Conservation (phyloP, 37 sponge, comb jelly and placozoan genomes). For the Beroe ovata region DNA sequence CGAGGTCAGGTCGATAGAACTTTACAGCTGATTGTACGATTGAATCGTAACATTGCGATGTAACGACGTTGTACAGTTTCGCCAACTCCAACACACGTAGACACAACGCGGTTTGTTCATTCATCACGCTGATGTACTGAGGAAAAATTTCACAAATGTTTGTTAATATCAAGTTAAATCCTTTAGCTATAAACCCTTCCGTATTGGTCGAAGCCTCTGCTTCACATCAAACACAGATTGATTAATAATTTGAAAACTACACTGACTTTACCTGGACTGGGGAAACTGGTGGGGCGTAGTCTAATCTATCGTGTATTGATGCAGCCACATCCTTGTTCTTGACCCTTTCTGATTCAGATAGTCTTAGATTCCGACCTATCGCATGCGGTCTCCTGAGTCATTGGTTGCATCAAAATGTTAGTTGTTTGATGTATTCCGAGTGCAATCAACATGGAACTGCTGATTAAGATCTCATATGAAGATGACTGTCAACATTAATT, state of each 20-base stretch:
- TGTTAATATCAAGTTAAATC: too few species aligned
- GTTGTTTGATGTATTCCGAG: too few species aligned
- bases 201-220: background rate
- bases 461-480: too few species aligned
- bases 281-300: background rate
- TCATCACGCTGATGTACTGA: constrained; percentile 20
- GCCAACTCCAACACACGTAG: background rate
- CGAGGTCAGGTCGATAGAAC: constrained; percentile 48
- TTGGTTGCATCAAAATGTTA: too few species aligned
- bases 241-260: background rate
- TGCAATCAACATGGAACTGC: too few species aligned
- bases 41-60: background rate
- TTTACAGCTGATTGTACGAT: constrained; percentile 18
- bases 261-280: background rate
- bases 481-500: too few species aligned
- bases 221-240: background rate
- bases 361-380: too few species aligned
- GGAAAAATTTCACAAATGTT: too few species aligned
- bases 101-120: background rate
- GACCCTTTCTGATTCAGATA: too few species aligned
- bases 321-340: too few species aligned
- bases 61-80: background rate
- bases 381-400: too few species aligned
- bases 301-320: background rate
- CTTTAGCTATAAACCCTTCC: too few species aligned